phyloP scores from a whole-genome alignment of 2,113 vertebrate species.

The Orientallactaga bullata region DNA sequence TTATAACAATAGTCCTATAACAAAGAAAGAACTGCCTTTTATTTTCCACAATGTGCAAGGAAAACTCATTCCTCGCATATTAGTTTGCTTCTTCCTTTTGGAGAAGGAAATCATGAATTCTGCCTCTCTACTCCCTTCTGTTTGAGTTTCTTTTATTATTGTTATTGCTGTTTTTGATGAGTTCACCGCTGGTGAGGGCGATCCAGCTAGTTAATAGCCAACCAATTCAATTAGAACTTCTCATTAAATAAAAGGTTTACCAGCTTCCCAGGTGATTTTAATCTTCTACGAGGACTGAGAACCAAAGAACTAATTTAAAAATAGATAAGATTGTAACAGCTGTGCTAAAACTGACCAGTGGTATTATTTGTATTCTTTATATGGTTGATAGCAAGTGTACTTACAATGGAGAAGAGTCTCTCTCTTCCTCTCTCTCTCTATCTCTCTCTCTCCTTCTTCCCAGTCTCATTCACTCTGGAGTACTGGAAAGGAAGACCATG shows the following conservation, averaged over 20 bases:
- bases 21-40: not conserved
- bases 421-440: not conserved
- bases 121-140: not conserved
- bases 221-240: not conserved
- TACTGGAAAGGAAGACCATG: not conserved
- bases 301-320: not conserved
- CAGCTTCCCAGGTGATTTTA: not conserved
- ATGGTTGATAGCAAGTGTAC: not conserved
- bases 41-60: not conserved
- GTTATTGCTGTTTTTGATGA: constrained; percentile 11
- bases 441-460: not conserved
- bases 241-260: not conserved
- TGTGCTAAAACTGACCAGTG: not conserved
- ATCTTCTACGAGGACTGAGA: not conserved
- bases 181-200: not conserved
- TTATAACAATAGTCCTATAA: not conserved
- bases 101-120: not conserved
- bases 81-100: not conserved
- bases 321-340: not conserved
- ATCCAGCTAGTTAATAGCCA: constrained; percentile 34
- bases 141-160: not conserved
- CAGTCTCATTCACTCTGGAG: not conserved
- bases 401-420: not conserved
- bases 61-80: constrained; percentile 17
- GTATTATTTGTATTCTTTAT: not conserved